Evolutionary conservation across 2,888 invertebrate species (phyloP).

Genomic region (Drosophila greeni): DNA sequence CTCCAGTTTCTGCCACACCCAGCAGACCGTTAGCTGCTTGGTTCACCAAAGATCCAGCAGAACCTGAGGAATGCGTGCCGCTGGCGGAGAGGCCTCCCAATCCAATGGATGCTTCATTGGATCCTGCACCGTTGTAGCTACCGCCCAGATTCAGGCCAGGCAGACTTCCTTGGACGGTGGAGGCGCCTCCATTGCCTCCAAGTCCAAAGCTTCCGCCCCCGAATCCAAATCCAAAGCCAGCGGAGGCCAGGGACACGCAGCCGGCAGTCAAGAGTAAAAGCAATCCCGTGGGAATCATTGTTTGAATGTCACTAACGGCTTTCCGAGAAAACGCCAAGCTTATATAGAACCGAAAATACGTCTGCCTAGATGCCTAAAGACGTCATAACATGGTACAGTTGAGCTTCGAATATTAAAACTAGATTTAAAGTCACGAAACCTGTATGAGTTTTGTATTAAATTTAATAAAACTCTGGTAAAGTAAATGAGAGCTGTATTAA

Average conservation of each 20-base stretch:
- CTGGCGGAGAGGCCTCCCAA: conserved; percentile 3
- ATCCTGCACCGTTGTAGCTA: conserved; percentile 10
- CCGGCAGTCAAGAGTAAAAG: conserved; percentile 14
- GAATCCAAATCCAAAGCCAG: conserved; percentile 24
- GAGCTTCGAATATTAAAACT: not conserved
- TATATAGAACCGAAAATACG: conserved; percentile 28
- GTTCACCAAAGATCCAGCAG: conserved; percentile 12
- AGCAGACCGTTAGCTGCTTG: conserved; percentile 16
- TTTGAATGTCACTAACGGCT: conserved; percentile 22
- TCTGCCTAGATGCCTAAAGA: conserved; percentile 8
- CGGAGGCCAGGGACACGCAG: conserved; percentile 20
- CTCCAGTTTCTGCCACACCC: conserved; percentile 8
- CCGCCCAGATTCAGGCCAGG: conserved; percentile 16
- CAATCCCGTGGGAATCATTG: conserved; percentile 33
- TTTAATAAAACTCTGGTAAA: too few relatives aligned
- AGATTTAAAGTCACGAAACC: not conserved
- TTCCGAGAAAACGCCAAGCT: conserved; percentile 17
- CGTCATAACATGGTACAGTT: conserved; percentile 9
- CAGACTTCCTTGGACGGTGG: conserved; percentile 13
- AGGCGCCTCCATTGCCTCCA: conserved; percentile 4
- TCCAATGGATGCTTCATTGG: conserved; percentile 8
- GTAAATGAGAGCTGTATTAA: too few relatives aligned
- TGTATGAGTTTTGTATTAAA: too few relatives aligned
- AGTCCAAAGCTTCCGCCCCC: conserved; percentile 17
- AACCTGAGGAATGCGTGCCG: not conserved